phyloP scores from a whole-genome alignment of 1,140 invertebrate species.

The Neodiprion pinetum region DNA sequence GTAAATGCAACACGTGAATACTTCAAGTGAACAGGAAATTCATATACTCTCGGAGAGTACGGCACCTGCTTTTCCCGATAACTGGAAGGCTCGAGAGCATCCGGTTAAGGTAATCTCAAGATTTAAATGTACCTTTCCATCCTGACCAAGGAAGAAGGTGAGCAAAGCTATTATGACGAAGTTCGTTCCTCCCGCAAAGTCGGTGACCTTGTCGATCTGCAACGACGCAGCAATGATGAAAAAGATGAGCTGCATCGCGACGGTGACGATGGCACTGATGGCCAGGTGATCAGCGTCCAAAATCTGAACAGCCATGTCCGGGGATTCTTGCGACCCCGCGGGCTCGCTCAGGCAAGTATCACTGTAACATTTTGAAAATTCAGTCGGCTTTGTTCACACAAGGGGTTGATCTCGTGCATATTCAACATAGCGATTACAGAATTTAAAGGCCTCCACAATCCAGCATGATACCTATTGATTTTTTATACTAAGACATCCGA shows the following conservation, averaged over 20 bases:
- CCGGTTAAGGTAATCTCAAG: no score
- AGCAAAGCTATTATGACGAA: conserved; percentile 88
- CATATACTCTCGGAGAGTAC: no score
- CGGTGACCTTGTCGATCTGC: conserved; percentile 89
- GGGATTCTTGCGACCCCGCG: neutral
- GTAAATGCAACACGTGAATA: no score
- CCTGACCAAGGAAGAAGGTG: conserved; percentile 86
- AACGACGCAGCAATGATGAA: conserved; percentile 85
- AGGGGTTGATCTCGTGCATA: no score
- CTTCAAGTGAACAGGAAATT: no score
- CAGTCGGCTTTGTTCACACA: no score
- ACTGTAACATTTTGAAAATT: neutral
- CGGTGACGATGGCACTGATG: conserved; percentile 86
- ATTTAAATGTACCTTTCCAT: conserved; percentile 66
- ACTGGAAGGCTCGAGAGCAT: no score
- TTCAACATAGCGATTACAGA: no score
- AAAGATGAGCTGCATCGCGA: conserved; percentile 87
- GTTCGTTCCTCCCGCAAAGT: conserved; percentile 91
- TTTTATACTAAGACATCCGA: no score
- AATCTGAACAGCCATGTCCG: conserved; percentile 71
- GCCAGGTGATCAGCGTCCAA: conserved; percentile 87
- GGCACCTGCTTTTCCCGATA: no score
- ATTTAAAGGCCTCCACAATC: no score
- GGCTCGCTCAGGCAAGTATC: neutral
- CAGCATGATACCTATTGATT: no score